Conservation (phyloP, 2,888 invertebrate species). For the Drosophila peninsularis region DNA sequence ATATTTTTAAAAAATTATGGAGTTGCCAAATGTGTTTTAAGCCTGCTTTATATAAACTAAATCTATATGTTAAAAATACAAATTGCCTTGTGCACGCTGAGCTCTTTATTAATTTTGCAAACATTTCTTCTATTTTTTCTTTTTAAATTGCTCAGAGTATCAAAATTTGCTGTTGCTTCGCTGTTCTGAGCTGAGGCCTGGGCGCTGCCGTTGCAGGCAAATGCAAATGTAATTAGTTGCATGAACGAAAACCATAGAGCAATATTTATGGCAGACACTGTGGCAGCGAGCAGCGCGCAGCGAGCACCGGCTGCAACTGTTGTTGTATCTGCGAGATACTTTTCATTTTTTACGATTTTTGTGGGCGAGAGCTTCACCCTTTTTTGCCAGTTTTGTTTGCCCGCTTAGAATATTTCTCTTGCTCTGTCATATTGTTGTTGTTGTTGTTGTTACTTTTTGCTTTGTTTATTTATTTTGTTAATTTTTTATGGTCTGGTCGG, state of each 20-base stretch:
- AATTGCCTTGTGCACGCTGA: background rate
- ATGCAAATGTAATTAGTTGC: slow-evolving; percentile 80
- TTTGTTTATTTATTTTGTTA: slow-evolving; percentile 67
- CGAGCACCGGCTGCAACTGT: slow-evolving; percentile 49
- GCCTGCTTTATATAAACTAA: background rate
- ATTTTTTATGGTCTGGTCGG: slow-evolving; percentile 70
- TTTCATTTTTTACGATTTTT: slow-evolving; percentile 79
- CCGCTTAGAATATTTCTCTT: slow-evolving; percentile 71
- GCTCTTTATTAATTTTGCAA: slow-evolving; percentile 6
- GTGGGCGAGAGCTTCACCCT: slow-evolving; percentile 53
- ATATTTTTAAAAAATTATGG: background rate
- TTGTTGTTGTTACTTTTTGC: slow-evolving; percentile 2
- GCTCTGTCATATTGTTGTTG: slow-evolving; percentile 6
- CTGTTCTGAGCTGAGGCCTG: background rate
- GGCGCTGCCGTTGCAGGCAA: slow-evolving; percentile 20
- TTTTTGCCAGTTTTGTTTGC: slow-evolving; percentile 22
- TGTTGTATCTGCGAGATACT: slow-evolving; percentile 71
- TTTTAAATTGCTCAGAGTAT: background rate
- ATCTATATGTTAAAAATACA: background rate
- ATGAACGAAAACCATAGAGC: slow-evolving; percentile 75
- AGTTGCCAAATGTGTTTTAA: background rate
- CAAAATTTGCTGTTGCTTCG: slow-evolving; percentile 1
- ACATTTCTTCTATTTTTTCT: slow-evolving; percentile 2
- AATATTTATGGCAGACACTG: slow-evolving; percentile 77
- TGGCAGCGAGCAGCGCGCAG: slow-evolving; percentile 31